Base-by-base conservation (phyloP, 2,797 vertebrate species). In the Helostoma temminkii region DNA sequence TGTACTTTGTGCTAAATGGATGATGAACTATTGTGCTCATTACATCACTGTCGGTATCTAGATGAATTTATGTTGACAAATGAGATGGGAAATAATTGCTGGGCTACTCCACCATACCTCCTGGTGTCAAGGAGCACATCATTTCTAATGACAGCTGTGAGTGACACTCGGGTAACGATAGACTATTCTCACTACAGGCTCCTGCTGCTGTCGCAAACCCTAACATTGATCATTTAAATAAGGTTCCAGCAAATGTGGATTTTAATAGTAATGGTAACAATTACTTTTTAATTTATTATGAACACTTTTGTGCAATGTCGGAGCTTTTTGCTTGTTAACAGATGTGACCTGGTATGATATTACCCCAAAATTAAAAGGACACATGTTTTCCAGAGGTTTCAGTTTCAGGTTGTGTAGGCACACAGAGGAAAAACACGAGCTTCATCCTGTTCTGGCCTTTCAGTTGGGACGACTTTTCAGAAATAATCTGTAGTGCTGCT, bases 61-160 rank as follows among this genome's bases (percentile, higher is more conserved):
- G 34, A 52, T 15, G 18, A 52, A 42, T 61, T 54, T 34, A 41
- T 66, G 48, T 36, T 56, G 64, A 81, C 75, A 50, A 39, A 68
- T 36, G 48, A 78, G 58, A 26, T 60, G 30, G 49, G 48, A 25
- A 55, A 69, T 36, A 26, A 62, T 52, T 45, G 42, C 47, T 1
- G 5, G 36, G 53, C 36, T 2, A 1, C 59, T 42, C 39, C 15
- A 3, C 6, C 9, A 10, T 43, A 26, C 25, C 61, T 53, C 26
- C 22, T 25, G n/a, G 30, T 52, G 61, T 76, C 45, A 39, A 49
- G 62, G 18, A 49, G 28, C 55, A 79, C 19, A 47, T 74, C 34
- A n/a, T 49, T 22, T 49, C 9, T 61, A 28, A 68, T 58, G 76
- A 43, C 70, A 55, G 46, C 55, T 46, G 41, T 28, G 26, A 24